These are phyloP conservation scores for Sebastes cheni DNA, from an alignment of 2,797 vertebrate genomes.

Conservation along the genomic window DNA sequence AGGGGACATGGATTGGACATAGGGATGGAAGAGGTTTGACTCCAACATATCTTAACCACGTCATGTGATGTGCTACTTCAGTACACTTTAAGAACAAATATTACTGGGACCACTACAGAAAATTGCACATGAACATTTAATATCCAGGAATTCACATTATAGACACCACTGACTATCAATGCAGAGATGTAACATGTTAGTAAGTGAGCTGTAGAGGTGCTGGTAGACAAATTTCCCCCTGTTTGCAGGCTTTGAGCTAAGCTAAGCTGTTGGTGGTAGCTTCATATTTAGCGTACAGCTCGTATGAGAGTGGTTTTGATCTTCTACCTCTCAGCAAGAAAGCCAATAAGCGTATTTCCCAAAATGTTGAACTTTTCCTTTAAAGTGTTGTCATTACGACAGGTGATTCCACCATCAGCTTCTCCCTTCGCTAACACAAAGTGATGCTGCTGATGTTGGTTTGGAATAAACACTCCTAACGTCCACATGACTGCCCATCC, in stretches of 20 bases:
- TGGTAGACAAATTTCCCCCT: no score
- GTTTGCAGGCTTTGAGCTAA: no score
- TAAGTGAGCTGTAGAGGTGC: not conserved
- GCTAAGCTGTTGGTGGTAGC: no score
- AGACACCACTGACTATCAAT: not conserved
- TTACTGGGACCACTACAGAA: not conserved
- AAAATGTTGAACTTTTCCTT: not conserved
- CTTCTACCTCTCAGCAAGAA: not conserved
- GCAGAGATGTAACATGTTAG: not conserved
- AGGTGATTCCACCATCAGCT: no score
- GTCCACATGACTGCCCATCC: no score
- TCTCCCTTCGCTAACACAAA: not conserved
- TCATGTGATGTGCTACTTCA: not conserved
- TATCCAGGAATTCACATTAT: not conserved
- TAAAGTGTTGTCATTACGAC: not conserved
- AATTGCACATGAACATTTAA: not conserved
- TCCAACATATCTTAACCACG: not conserved
- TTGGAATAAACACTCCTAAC: no score
- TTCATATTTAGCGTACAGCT: not conserved
- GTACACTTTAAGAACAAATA: no score
- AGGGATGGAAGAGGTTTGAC: not conserved
- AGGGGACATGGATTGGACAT: not conserved
- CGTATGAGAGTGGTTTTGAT: not conserved
- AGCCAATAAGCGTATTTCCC: not conserved
- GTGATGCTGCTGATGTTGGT: no score